These are phyloP conservation scores for Anodontia alba DNA, from an alignment of 2,888 invertebrate genomes.

Conservation along the genomic window DNA sequence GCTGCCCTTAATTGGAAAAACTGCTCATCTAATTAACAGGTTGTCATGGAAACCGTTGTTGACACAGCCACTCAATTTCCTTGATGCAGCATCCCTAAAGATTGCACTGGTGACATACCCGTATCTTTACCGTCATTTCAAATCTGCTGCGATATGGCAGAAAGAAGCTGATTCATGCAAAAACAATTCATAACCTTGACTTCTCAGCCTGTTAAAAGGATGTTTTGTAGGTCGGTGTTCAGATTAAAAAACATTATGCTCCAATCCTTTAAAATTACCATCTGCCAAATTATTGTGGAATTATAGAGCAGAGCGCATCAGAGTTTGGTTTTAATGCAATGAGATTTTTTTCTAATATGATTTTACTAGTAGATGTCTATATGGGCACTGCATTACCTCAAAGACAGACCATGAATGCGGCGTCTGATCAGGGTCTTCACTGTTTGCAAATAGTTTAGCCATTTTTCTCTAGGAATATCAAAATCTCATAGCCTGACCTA, in stretches of 20 bases:
- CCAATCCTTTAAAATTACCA: no score
- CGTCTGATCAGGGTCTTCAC: no score
- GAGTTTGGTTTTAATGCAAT: no score
- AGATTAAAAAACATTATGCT: neutral
- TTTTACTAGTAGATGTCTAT: no score
- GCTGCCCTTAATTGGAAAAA: conserved; percentile 7
- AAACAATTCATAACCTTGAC: conserved; percentile 8
- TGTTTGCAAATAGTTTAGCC: no score
- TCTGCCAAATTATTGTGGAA: no score
- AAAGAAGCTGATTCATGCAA: conserved; percentile 17
- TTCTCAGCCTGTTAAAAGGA: neutral
- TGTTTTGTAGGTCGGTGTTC: neutral
- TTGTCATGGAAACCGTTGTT: neutral
- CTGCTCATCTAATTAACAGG: conserved; percentile 13
- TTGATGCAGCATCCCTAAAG: neutral
- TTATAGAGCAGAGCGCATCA: no score
- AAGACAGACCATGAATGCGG: no score
- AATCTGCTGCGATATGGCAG: neutral
- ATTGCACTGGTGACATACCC: conserved; percentile 3
- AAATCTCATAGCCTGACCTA: no score
- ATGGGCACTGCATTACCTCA: no score
- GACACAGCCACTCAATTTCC: conserved; percentile 11
- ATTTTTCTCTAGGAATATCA: no score
- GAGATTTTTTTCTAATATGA: no score
- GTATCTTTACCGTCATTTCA: conserved; percentile 3